Percentiles rank a stretch among this genome's conserved stretches.
These are phyloP conservation scores for Cephus pulcher DNA, from an alignment of 2,888 invertebrate species.

Conservation along the genomic window DNA sequence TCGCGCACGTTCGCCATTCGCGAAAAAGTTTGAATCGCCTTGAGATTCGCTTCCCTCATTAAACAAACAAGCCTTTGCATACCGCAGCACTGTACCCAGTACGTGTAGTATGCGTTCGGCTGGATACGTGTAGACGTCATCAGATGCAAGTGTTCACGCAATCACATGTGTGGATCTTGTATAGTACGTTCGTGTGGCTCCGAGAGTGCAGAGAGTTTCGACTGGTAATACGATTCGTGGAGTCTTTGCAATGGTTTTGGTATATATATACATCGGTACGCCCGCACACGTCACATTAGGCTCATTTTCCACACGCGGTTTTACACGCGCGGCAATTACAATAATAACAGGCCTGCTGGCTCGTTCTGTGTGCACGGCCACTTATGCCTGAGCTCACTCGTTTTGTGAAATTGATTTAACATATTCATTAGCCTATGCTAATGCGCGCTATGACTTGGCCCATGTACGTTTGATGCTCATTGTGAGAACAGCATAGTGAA, in stretches of 20 bases:
- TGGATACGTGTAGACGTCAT: background rate
- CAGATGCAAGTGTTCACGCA: background rate
- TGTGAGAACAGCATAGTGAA: background rate
- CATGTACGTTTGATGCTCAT: background rate
- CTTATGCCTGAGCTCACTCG: constrained; percentile 48
- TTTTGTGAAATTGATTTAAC: constrained; percentile 64
- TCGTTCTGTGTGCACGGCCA: constrained; percentile 40
- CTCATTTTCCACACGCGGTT: constrained; percentile 63
- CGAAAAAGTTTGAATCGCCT: constrained; percentile 53
- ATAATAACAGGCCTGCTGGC: constrained; percentile 61
- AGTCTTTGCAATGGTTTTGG: background rate
- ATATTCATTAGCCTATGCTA: constrained; percentile 65
- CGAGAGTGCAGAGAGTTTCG: background rate
- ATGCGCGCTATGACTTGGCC: constrained; percentile 28
- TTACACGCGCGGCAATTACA: constrained; percentile 64
- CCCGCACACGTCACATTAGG: constrained; percentile 63
- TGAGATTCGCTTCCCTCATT: constrained; percentile 67
- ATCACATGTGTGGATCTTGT: background rate
- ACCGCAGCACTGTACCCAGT: constrained; percentile 20
- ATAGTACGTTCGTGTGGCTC: background rate
- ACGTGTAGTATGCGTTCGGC: background rate
- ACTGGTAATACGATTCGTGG: background rate
- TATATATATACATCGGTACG: constrained; percentile 18
- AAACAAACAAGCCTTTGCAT: constrained; percentile 62
- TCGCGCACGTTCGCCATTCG: constrained; percentile 24